These are phyloP conservation scores for Drepanosiphum platanoidis DNA, from an alignment of 2,888 invertebrate genomes.

Conservation along the genomic window DNA sequence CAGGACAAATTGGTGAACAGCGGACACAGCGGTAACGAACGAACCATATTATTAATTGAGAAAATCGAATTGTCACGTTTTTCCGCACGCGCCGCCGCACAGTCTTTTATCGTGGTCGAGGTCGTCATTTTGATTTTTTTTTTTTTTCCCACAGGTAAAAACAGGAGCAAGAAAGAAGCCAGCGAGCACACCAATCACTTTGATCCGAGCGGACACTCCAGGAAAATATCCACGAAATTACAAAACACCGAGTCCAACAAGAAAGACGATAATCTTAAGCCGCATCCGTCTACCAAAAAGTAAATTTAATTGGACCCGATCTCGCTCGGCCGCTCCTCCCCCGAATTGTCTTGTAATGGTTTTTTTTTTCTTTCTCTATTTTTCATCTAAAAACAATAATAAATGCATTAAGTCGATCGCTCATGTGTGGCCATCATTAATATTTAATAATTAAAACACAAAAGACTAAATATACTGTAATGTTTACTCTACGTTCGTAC, in stretches of 20 bases:
- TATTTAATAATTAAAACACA: neutral
- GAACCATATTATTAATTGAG: neutral
- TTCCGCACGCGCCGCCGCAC: neutral
- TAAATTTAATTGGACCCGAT: slow-evolving; percentile 7
- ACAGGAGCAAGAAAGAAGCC: slow-evolving; percentile 88
- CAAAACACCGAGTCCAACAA: slow-evolving; percentile 86
- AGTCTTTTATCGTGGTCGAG: neutral
- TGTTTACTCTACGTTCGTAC: slow-evolving; percentile 6
- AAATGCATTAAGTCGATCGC: slow-evolving; percentile 1
- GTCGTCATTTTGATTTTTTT: neutral
- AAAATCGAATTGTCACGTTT: neutral
- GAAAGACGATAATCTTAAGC: slow-evolving; percentile 69
- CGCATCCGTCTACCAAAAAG: slow-evolving; percentile 65
- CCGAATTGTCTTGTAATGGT: slow-evolving; percentile 9
- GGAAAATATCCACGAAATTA: slow-evolving; percentile 88
- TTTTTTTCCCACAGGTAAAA: slow-evolving; percentile 70
- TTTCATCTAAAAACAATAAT: neutral
- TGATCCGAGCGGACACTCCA: slow-evolving; percentile 92
- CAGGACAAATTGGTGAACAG: slow-evolving; percentile 89
- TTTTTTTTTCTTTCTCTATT: neutral
- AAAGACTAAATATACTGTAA: slow-evolving; percentile 30
- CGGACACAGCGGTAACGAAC: slow-evolving; percentile 78
- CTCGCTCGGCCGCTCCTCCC: neutral
- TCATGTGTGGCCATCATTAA: neutral
- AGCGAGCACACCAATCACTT: slow-evolving; percentile 88